Conservation (phyloP, 2,113 vertebrate genomes). For the Myiozetetes cayanensis region DNA sequence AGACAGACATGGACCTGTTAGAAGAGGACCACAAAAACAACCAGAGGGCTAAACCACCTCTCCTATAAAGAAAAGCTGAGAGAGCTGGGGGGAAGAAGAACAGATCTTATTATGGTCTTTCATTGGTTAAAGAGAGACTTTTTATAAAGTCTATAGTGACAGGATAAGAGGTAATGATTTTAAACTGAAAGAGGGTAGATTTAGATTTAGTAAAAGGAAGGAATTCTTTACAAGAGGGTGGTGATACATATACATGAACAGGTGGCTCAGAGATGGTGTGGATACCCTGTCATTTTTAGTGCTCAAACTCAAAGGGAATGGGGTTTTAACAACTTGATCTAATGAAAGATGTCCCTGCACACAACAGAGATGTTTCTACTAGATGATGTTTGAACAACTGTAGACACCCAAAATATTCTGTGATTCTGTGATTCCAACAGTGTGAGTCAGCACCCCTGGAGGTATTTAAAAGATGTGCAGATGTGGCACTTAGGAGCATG, state of each 20-base stretch:
- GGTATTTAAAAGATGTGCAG: neutral
- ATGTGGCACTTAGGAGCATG: neutral
- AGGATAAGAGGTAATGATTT: neutral
- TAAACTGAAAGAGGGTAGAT: neutral
- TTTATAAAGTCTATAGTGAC: neutral
- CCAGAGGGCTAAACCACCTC: neutral
- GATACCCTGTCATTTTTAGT: neutral
- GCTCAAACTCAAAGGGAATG: neutral
- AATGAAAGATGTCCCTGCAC: neutral
- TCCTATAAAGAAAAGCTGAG: neutral
- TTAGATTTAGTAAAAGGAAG: neutral
- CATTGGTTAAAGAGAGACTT: neutral
- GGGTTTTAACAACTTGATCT: neutral
- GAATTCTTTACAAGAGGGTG: neutral
- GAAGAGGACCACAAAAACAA: neutral
- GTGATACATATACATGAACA: neutral
- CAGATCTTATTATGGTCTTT: fast-evolving
- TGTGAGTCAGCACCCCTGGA: neutral
- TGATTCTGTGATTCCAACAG: neutral
- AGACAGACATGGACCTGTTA: neutral
- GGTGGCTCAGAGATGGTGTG: neutral
- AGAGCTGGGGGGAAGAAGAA: neutral
- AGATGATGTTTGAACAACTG: neutral
- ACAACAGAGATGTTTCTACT: neutral
- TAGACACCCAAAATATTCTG: neutral